Base-by-base conservation (phyloP, 2,888 invertebrate species). In the Globia sparganii region DNA sequence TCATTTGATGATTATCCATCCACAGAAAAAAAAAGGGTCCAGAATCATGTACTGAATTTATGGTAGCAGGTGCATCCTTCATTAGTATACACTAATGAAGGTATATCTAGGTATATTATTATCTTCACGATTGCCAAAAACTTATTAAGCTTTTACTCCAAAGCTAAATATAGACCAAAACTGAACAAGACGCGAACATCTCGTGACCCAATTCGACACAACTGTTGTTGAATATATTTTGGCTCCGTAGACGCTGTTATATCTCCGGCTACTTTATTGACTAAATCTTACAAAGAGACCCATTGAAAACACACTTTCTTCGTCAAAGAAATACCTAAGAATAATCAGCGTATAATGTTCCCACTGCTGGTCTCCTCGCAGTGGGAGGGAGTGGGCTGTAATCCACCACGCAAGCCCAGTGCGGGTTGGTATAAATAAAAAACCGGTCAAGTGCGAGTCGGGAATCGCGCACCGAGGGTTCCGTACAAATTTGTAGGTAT, bases 141-240 rank as follows among this genome's bases (percentile, higher is more conserved):
- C 2, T 40, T 59, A 49, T 11, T 31, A 21, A 49, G 56, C 25
- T 37, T 43, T 21, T 40, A 73, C 25, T 56, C 21, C 13, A 31
- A 62, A 56, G 40, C 56, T 76, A 76, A 65, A 76, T 43, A 43
- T 65, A 76, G 28, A 75, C 40, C 13, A n/a, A 77, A 65, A 49
- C n/a, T 59, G 43, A 1, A 6, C 1, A 18, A 28, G 64, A 28
- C 28, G 40, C 21, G 34, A 58, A 34, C 34, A 76, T 34, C 4
- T 21, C 43, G 49, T 81, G 82, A 78, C 82, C 77, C 37, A 53
- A 81, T 81, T 61, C 25, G 34, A 21, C 58, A 43, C 82, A 78
- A 81, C 65, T 59, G 49, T 66, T 65, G 65, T 21, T 0, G 43
- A 43, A 66, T 65, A 76, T 40, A 81, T 53, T 81, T 76, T 37